Evolutionary conservation across 2,113 vertebrate genomes (phyloP).

Genomic region (Aplodontia rufa): DNA sequence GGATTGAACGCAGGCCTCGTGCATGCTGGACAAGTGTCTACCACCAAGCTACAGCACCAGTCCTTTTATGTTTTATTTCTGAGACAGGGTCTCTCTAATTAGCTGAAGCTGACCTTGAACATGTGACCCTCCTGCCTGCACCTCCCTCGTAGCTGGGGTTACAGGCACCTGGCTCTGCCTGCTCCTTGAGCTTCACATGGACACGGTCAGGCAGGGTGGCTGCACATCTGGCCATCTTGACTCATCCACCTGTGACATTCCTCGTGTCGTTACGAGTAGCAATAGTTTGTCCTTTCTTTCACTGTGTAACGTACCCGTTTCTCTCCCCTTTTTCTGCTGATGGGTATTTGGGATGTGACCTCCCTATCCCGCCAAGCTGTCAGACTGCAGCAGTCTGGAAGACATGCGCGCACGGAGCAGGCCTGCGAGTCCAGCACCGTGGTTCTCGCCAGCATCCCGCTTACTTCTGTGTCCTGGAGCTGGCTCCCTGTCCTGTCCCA

Average conservation of each 20-base stretch:
- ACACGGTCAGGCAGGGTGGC: fast-evolving
- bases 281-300: neutral
- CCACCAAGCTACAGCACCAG: too few relatives aligned
- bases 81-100: neutral
- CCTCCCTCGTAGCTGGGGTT: neutral
- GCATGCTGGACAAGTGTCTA: neutral
- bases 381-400: neutral
- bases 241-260: neutral
- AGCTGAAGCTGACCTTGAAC: neutral
- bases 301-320: fast-evolving
- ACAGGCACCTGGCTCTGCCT: neutral
- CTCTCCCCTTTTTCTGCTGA: neutral
- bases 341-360: neutral
- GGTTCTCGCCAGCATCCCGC: fast-evolving
- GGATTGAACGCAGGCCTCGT: neutral
- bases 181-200: neutral
- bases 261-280: fast-evolving
- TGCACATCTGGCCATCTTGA: fast-evolving
- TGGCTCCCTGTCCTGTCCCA: fast-evolving
- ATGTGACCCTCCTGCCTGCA: neutral
- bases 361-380: neutral
- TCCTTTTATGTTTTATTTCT: neutral
- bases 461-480: too few relatives aligned
- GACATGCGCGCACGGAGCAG: too few relatives aligned
- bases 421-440: neutral